phyloP scores from a whole-genome alignment of 2,888 invertebrate species.

The Tetrapedia diversipes region DNA sequence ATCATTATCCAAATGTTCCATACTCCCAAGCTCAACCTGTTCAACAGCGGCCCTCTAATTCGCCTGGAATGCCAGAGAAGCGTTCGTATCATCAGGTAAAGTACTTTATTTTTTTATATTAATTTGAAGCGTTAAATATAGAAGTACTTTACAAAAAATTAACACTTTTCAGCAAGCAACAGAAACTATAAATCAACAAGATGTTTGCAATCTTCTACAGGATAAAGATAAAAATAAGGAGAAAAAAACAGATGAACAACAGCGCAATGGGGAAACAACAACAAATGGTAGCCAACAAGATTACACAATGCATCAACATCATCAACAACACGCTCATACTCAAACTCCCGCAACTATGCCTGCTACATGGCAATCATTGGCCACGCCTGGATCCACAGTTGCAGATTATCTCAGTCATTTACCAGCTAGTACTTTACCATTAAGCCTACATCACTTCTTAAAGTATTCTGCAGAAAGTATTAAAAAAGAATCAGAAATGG shows the following conservation, averaged over 20 bases:
- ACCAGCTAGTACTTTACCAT: conserved; percentile 88
- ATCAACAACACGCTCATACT: conserved; percentile 81
- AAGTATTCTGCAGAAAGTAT: conserved; percentile 91
- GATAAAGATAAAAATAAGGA: conserved; percentile 80
- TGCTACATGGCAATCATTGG: conserved; percentile 89
- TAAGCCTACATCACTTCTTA: conserved; percentile 92
- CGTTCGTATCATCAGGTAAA: conserved; percentile 81
- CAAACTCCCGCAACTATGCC: conserved; percentile 84
- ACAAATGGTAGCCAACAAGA: conserved; percentile 86
- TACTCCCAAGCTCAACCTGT: conserved; percentile 81
- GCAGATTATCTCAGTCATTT: conserved; percentile 93
- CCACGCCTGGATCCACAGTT: conserved; percentile 90
- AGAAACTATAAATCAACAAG: conserved; percentile 79
- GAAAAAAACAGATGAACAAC: conserved; percentile 78
- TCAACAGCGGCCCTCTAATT: conserved; percentile 80
- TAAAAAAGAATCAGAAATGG: conserved; percentile 88
- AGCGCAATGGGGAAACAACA: conserved; percentile 83
- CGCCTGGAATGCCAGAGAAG: conserved; percentile 81
- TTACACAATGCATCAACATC: conserved; percentile 83
- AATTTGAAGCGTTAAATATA: too few relatives aligned
- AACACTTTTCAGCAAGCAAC: conserved; percentile 72
- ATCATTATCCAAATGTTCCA: conserved; percentile 81
- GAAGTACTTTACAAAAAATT: background rate
- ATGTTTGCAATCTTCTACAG: conserved; percentile 80
- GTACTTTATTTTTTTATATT: background rate